phyloP scores from a whole-genome alignment of 2,888 invertebrate genomes.

The Cantharis rufa region DNA sequence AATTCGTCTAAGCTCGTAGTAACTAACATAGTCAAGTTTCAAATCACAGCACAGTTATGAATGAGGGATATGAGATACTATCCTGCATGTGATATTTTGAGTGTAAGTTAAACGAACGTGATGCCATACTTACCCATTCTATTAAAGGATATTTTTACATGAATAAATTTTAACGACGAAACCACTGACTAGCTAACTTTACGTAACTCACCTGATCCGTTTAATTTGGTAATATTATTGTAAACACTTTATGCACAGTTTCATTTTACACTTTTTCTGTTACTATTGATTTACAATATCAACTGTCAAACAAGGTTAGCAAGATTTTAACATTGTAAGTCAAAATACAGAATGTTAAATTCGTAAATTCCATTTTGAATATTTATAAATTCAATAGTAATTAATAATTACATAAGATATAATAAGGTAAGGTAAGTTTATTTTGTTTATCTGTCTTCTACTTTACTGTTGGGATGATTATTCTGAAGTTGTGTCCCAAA shows the following conservation, averaged over 20 bases:
- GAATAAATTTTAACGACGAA: constrained; percentile 4
- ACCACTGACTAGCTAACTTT: constrained; percentile 1
- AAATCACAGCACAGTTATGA: constrained; percentile 34
- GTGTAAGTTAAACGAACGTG: constrained; percentile 33
- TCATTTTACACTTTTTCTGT: not conserved
- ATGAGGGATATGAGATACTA: constrained; percentile 35
- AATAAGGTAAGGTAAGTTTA: no score
- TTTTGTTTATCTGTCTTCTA: not conserved
- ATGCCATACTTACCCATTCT: constrained; percentile 21
- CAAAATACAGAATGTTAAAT: not conserved
- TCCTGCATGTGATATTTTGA: constrained; percentile 34
- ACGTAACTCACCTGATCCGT: constrained; percentile 10
- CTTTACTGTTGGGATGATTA: not conserved
- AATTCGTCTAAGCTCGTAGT: constrained; percentile 28
- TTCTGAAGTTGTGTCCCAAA: not conserved
- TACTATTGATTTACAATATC: not conserved
- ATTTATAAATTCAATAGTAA: no score
- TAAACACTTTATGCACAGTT: not conserved
- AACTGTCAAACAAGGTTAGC: not conserved
- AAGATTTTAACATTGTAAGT: not conserved
- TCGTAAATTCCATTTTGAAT: not conserved
- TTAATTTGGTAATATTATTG: constrained; percentile 3
- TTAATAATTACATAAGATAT: no score
- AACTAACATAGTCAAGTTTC: constrained; percentile 33
- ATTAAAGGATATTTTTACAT: constrained; percentile 14